These are phyloP conservation scores for Itoplectis maculator DNA, from an alignment of 2,888 invertebrate genomes.

Conservation along the genomic window DNA sequence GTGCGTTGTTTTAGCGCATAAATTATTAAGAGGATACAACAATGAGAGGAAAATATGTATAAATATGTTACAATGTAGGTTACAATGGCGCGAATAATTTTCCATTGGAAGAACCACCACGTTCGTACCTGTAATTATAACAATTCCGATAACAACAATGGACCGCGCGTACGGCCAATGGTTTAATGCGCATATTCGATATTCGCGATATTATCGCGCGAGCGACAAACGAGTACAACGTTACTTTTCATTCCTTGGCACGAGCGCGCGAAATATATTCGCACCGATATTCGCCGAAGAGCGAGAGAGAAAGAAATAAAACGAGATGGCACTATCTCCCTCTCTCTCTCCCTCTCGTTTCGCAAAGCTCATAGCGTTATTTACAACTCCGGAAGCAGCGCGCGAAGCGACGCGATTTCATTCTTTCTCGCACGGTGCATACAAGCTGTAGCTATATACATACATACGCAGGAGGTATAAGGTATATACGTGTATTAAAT, in stretches of 20 bases:
- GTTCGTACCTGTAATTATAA: slow-evolving; percentile 51
- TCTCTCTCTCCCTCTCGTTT: slow-evolving; percentile 25
- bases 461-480: neutral
- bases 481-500: slow-evolving; percentile 68
- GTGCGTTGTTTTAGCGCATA: slow-evolving; percentile 17
- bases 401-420: slow-evolving; percentile 52
- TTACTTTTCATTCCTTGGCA: slow-evolving; percentile 21
- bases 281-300: neutral
- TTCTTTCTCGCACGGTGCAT: slow-evolving; percentile 21
- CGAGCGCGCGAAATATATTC: neutral
- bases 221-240: slow-evolving; percentile 46
- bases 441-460: slow-evolving; percentile 8
- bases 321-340: slow-evolving; percentile 1
- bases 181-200: slow-evolving; percentile 52
- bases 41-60: slow-evolving; percentile 32
- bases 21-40: slow-evolving; percentile 40
- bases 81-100: slow-evolving; percentile 38
- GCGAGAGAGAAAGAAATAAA: no score
- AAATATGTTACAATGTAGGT: slow-evolving; percentile 19
- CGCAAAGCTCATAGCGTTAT: slow-evolving; percentile 33
- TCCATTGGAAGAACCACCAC: slow-evolving; percentile 36
- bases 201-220: slow-evolving; percentile 42
- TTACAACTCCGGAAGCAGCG: slow-evolving; percentile 58
- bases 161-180: slow-evolving; percentile 12
- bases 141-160: slow-evolving; percentile 58